A percentile compares a stretch with the other conserved stretches of the same genome.
Conservation (phyloP, 1,140 invertebrate genomes). For the Cotesia chilonis region DNA sequence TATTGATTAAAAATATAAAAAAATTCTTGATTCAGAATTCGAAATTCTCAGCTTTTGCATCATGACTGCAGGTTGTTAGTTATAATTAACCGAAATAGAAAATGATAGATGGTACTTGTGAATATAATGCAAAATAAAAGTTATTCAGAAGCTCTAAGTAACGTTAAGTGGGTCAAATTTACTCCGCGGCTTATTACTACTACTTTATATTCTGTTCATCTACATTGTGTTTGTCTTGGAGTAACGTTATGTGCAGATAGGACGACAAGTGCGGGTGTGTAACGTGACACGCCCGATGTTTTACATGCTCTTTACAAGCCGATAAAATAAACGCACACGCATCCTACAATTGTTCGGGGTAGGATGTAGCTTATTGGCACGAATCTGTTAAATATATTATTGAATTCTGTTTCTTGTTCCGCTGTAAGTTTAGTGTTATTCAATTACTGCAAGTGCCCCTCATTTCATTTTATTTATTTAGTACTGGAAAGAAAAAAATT, state of each 20-base stretch:
- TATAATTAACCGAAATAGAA: too few relatives aligned
- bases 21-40: too few relatives aligned
- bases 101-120: slow-evolving; percentile 31
- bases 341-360: slow-evolving; percentile 36
- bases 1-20: too few relatives aligned
- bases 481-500: too few relatives aligned
- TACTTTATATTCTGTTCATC: slow-evolving; percentile 61
- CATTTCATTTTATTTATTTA: slow-evolving; percentile 5
- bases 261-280: slow-evolving; percentile 12
- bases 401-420: slow-evolving; percentile 44
- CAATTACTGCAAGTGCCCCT: slow-evolving; percentile 29
- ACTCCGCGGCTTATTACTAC: slow-evolving; percentile 64
- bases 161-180: slow-evolving; percentile 66
- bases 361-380: slow-evolving; percentile 62
- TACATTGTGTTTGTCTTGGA: slow-evolving; percentile 34
- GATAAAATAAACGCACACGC: slow-evolving; percentile 36
- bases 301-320: slow-evolving; percentile 16
- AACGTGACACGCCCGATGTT: slow-evolving; percentile 19
- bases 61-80: too few relatives aligned
- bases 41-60: too few relatives aligned
- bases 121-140: slow-evolving; percentile 65
- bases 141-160: slow-evolving; percentile 65
- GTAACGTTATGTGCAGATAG: slow-evolving; percentile 26
- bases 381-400: slow-evolving; percentile 59
- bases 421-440: slow-evolving; percentile 39